Conservation (phyloP, 2,888 invertebrate genomes). For the Crematogaster levior region DNA sequence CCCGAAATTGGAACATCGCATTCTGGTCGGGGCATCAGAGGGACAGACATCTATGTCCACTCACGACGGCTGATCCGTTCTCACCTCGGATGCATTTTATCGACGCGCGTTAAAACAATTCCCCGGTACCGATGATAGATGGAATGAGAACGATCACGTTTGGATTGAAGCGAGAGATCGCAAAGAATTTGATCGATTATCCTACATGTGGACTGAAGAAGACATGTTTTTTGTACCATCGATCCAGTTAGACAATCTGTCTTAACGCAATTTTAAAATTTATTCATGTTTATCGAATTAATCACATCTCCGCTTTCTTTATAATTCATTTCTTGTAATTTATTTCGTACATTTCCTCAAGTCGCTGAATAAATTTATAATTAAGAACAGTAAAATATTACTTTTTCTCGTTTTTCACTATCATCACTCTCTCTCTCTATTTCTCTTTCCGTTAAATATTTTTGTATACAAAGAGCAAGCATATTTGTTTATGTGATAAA, state of each 20-base stretch:
- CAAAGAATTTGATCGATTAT: conserved; percentile 36
- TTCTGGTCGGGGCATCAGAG: conserved; percentile 53
- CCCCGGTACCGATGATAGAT: conserved; percentile 43
- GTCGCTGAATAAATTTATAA: background rate
- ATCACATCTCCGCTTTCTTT: background rate
- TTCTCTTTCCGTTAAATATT: background rate
- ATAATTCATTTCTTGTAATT: background rate
- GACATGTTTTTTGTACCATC: too few relatives aligned
- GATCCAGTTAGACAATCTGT: background rate
- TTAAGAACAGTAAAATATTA: background rate
- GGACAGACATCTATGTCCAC: conserved; percentile 65
- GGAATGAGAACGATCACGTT: conserved; percentile 37
- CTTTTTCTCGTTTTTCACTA: background rate
- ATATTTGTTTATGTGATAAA: background rate
- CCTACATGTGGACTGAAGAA: background rate
- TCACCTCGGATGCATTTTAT: conserved; percentile 52
- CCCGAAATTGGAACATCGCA: conserved; percentile 71
- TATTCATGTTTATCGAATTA: background rate
- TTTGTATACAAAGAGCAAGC: background rate
- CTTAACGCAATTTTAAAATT: background rate
- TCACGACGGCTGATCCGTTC: conserved; percentile 29
- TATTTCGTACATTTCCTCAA: background rate
- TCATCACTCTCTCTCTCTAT: background rate
- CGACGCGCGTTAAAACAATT: conserved; percentile 48
- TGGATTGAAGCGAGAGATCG: conserved; percentile 30